These are phyloP conservation scores for Aptenodytes forsteri DNA, from an alignment of 2,113 vertebrate genomes.

Conservation along the genomic window DNA sequence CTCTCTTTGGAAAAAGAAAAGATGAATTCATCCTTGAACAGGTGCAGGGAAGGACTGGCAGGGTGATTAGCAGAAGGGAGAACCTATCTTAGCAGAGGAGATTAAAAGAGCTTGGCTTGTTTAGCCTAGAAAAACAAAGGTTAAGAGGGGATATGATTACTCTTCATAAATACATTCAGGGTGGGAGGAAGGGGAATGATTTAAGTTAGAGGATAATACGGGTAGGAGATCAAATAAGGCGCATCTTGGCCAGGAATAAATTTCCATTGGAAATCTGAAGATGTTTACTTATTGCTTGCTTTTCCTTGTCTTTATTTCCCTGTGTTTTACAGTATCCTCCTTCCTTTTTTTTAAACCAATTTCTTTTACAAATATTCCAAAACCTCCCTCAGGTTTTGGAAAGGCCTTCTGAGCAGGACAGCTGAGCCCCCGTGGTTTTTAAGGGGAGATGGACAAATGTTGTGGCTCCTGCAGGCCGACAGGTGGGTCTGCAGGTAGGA, in stretches of 20 bases:
- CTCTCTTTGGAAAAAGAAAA: not conserved
- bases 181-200: conserved; percentile 18
- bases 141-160: conserved; percentile 64
- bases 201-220: not conserved
- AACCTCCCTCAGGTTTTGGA: not conserved
- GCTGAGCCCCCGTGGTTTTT: rapidly evolving
- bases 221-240: not conserved
- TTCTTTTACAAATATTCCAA: no score
- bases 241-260: not conserved
- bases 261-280: not conserved
- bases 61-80: conserved; percentile 31
- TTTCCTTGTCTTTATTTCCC: no score
- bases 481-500: not conserved
- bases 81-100: conserved; percentile 44
- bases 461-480: rapidly evolving
- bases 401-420: not conserved
- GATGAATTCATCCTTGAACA: conserved; percentile 35
- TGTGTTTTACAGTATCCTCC: no score
- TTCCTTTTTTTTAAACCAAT: no score
- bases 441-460: not conserved
- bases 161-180: conserved; percentile 49
- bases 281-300: not conserved
- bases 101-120: conserved; percentile 62
- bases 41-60: not conserved
- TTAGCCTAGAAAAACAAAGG: conserved; percentile 64